Base-by-base conservation (phyloP, 2,888 invertebrate genomes). In the Sthenelais limicola region DNA sequence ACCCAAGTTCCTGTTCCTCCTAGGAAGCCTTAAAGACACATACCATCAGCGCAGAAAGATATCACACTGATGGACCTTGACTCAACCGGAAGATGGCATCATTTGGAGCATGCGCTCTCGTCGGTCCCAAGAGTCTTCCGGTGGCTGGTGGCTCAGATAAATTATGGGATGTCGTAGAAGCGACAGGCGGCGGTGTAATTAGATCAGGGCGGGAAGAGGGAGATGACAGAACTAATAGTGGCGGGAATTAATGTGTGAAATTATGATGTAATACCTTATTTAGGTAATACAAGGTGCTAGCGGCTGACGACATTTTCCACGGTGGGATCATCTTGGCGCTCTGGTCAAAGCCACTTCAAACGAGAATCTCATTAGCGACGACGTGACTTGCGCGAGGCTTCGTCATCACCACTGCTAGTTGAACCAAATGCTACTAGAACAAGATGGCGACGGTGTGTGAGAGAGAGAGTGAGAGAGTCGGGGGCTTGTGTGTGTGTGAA, bases 241-340 rank as follows among this genome's bases (percentile, higher is more conserved):
- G 26, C 12, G 26, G 38, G 38, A 43, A 62, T 62, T 62, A 62
- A 62, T 62, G 62, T 62, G 62, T 62, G 62, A 62, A 62, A 62
- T 62, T 35, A 62, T 62, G 62, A 62, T 38, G 62, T 62, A 43
- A 62, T 62, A 62, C 62, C 62, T 62, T 62, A 62, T 62, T 62
- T 62, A 62, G 62, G 3, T 26, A 35, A 38, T 62, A 35, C 62
- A 43, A 35, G 15, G 33, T 12, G n/a, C 30, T 12, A 52, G 52
- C 52, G 3, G 21, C 32, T 9, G 38, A 35, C 35, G 24, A 26
- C 62, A 43, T 43, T 43, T 62, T 38, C 38, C 38, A 38, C n/a
- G n/a, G n/a, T n/a, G n/a, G n/a, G n/a, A n/a, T n/a, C n/a, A n/a
- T n/a, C n/a, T n/a, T n/a, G n/a, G n/a, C n/a, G n/a, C n/a, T 35